A percentile compares a stretch with the other conserved stretches of the same genome.
These are phyloP conservation scores for Psilanteris sp. DNA, from an alignment of 1,140 invertebrate genomes.

Conservation along the genomic window DNA sequence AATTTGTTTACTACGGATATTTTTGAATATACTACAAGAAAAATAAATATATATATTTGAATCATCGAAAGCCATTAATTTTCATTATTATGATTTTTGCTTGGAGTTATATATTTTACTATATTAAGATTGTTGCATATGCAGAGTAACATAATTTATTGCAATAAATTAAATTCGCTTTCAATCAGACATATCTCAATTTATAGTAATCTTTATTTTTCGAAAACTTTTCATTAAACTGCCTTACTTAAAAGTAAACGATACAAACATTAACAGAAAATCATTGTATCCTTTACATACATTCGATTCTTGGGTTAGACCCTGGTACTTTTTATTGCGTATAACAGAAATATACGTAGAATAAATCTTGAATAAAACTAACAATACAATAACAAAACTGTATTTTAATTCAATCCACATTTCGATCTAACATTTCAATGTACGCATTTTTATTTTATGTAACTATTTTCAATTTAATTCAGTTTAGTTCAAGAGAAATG, in stretches of 20 bases:
- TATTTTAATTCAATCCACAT: constrained; percentile 49
- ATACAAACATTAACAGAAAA: constrained; percentile 64
- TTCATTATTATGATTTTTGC: too few species aligned
- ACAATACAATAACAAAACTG: constrained; percentile 63
- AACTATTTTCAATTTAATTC: too few species aligned
- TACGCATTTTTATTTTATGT: background rate
- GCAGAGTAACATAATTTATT: constrained; percentile 39
- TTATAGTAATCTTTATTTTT: constrained; percentile 66
- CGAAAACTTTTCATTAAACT: constrained; percentile 65
- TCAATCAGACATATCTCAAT: constrained; percentile 63
- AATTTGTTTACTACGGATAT: too few species aligned
- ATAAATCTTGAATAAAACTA: constrained; percentile 54
- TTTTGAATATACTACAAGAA: too few species aligned
- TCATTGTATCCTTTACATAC: constrained; percentile 57
- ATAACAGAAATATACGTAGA: constrained; percentile 60
- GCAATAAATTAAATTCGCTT: constrained; percentile 61
- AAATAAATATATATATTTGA: too few species aligned
- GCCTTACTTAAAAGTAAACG: constrained; percentile 60
- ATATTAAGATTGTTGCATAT: constrained; percentile 12
- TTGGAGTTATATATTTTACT: constrained; percentile 10
- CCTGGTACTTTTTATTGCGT: constrained; percentile 58
- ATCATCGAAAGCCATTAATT: too few species aligned
- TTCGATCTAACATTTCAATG: constrained; percentile 47
- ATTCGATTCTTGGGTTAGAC: constrained; percentile 49
- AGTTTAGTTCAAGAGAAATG: too few species aligned